Evolutionary conservation across 1,140 invertebrate genomes (phyloP), one percentile per base, ranked within the genome.

Genomic region (Bombus polaris): DNA sequence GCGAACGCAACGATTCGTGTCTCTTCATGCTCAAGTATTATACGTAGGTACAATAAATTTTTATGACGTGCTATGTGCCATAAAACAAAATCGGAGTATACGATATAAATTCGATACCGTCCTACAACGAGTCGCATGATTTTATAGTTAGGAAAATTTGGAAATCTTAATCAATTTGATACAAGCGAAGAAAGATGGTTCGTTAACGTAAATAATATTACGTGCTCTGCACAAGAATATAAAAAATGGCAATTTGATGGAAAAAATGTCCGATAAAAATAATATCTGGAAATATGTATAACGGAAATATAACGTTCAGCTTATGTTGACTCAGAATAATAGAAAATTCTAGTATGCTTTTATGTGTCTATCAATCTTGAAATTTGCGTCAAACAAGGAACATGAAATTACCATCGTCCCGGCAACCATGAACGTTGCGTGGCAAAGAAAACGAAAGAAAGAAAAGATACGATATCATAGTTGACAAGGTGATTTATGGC

Each of bases 21-120:
- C 47, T 35, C 25, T 59, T 76, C 32, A 28, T 39, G 32, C 10
- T 59, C 74, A 76, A 59, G 10, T 37, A 25, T 35, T 37, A 57
- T 25, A 57, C 47, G 47, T 12, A n/a, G 28, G 28, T n/a, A 13
- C 53, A 3, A 57, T 76, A 59, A 76, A 76, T 76, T 76, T 75
- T 76, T 59, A 76, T 32, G 35, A 37, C 74, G 22, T 53, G 15
- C 9, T 37, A 57, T 39, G 35, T 22, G 25, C 47, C 53, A 76
- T 53, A 75, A 75, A 75, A 75, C 13, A 76, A 76, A 59, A 37
- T 76, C 74, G 74, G 37, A 76, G 35, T 3, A 57, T 39, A 53
- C 42, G 18, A 18, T 18, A 32, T 18, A 74, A 12, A 76, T 75
- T 57, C 73, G 35, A 53, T 18, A 28, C 9, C 22, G 35, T 37